A percentile compares a stretch with the other conserved stretches of the same genome.
Conservation (phyloP, 2,113 vertebrate species). For the Cyanocitta stelleri region DNA sequence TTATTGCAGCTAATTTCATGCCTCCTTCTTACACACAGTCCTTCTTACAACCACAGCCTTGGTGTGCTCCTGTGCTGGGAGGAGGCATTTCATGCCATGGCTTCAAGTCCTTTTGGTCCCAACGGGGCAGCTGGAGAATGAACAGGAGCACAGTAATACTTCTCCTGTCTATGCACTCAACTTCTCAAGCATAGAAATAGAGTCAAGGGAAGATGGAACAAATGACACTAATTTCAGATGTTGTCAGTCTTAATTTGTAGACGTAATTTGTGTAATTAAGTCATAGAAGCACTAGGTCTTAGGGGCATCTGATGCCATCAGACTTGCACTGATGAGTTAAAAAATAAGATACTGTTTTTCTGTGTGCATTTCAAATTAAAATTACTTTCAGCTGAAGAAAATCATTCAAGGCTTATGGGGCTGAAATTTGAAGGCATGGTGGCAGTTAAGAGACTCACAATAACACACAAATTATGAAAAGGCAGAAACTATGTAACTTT, state of each 20-base stretch:
- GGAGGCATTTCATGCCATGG: neutral
- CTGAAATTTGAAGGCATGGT: neutral
- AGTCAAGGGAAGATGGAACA: neutral
- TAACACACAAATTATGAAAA: neutral
- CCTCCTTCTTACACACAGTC: neutral
- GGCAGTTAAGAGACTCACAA: neutral
- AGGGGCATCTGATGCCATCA: neutral
- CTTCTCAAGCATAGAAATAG: neutral
- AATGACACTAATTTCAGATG: neutral
- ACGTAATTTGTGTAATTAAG: neutral
- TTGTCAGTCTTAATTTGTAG: neutral
- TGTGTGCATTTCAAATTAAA: neutral
- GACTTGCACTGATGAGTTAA: neutral
- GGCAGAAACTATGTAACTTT: neutral
- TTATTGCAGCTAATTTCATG: slow-evolving; percentile 4
- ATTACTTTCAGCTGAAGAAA: neutral
- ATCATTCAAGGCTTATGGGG: neutral
- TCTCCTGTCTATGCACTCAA: neutral
- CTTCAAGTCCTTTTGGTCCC: neutral
- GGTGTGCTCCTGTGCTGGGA: neutral
- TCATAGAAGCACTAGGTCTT: neutral
- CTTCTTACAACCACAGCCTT: neutral
- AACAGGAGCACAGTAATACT: neutral
- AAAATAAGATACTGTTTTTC: neutral
- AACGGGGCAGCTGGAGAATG: neutral